Conservation (phyloP, 2,113 vertebrate genomes). For the Microcebus griseorufus region DNA sequence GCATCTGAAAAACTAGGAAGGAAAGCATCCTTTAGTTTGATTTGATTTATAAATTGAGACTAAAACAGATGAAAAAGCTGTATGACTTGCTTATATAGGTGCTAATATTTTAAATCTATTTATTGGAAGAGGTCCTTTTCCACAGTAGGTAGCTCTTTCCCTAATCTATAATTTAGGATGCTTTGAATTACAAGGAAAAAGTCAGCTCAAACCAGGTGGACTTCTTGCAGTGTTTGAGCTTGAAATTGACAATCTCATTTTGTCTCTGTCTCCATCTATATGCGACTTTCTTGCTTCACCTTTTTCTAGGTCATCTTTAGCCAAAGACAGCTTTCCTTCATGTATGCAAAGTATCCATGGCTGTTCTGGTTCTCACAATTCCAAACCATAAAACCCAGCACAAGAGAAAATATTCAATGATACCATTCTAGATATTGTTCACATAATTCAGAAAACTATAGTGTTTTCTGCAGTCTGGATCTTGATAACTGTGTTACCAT, state of each 20-base stretch:
- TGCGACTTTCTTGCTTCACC: not conserved
- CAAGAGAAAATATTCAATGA: not conserved
- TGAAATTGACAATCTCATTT: not conserved
- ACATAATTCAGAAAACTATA: not conserved
- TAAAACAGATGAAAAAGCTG: not conserved
- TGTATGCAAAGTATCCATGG: not conserved
- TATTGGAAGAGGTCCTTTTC: not conserved
- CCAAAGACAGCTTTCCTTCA: not conserved
- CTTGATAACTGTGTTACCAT: not conserved
- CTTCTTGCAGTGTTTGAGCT: not conserved
- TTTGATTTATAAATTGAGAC: conserved; percentile 16
- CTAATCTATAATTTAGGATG: not conserved
- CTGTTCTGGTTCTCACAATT: not conserved
- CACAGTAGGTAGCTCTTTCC: not conserved
- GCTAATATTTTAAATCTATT: not conserved
- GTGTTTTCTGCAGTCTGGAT: not conserved
- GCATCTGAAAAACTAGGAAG: not conserved
- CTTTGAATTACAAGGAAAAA: not conserved
- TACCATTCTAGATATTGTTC: not conserved
- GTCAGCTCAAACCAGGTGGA: not conserved
- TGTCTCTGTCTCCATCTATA: not conserved
- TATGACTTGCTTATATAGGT: not conserved
- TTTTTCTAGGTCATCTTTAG: not conserved
- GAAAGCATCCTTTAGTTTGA: not conserved
- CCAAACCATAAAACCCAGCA: not conserved